Percentiles rank a stretch among this genome's conserved stretches.
phyloP scores from a whole-genome alignment of 2,113 vertebrate species.

The Catharus minimus region DNA sequence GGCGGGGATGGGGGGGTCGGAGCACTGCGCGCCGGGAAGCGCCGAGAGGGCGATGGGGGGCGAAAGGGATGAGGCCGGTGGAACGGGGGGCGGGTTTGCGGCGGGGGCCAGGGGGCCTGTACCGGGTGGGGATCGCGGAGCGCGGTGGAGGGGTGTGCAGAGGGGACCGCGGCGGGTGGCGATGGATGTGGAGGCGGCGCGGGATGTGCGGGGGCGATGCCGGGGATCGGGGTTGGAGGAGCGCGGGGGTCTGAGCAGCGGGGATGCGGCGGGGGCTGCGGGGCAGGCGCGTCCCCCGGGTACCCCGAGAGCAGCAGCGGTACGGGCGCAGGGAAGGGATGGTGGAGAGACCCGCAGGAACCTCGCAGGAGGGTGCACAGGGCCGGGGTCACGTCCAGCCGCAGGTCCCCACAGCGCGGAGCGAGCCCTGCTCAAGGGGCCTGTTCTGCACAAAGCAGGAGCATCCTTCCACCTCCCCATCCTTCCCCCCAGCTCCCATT shows the following conservation, averaged over 20 bases:
- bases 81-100: too few relatives aligned
- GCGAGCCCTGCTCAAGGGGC: neutral
- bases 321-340: neutral
- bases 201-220: too few relatives aligned
- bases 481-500: neutral
- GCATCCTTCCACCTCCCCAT: neutral
- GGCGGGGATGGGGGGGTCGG: too few relatives aligned
- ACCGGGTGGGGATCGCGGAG: too few relatives aligned
- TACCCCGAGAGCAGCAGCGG: neutral
- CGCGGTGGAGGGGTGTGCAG: too few relatives aligned
- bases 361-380: neutral
- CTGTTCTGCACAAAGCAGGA: neutral
- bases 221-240: too few relatives aligned
- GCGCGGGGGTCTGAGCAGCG: neutral
- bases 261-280: neutral
- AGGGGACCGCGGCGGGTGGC: too few relatives aligned
- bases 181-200: too few relatives aligned
- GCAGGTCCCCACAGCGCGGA: neutral
- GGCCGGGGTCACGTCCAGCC: neutral
- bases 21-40: too few relatives aligned
- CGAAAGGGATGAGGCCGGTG: too few relatives aligned
- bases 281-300: neutral
- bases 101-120: too few relatives aligned
- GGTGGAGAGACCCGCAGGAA: neutral
- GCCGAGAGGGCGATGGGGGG: too few relatives aligned